These are phyloP conservation scores for Sphaerophoria taeniata DNA, from an alignment of 2,888 invertebrate genomes.

Conservation along the genomic window DNA sequence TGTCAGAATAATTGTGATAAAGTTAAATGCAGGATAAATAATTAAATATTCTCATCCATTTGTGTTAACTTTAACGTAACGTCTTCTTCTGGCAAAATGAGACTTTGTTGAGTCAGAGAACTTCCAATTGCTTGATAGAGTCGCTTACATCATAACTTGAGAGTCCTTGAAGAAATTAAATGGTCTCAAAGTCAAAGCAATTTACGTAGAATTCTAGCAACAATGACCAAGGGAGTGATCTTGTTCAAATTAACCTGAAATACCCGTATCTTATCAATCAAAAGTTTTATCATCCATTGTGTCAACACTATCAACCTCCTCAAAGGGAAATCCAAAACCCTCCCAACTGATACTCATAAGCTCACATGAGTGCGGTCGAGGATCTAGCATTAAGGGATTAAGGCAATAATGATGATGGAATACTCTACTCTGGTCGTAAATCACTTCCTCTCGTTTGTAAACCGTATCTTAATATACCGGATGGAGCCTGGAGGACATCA, in stretches of 20 bases:
- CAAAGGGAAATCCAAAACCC: background rate
- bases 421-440: constrained; percentile 35
- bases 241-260: constrained; percentile 1
- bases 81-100: background rate
- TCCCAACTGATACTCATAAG: constrained; percentile 14
- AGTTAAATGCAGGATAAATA: constrained; percentile 27
- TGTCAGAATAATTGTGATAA: constrained; percentile 60
- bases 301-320: constrained; percentile 37
- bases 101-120: constrained; percentile 10
- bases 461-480: constrained; percentile 1
- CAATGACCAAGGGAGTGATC: constrained; percentile 21
- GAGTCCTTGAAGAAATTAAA: constrained; percentile 52
- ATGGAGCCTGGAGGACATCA: background rate
- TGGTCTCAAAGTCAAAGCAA: constrained; percentile 4
- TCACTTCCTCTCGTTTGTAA: constrained; percentile 29
- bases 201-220: background rate
- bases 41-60: constrained; percentile 43
- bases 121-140: background rate
- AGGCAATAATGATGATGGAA: constrained; percentile 58
- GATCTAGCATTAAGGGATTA: constrained; percentile 46
- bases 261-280: constrained; percentile 32
- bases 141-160: constrained; percentile 42
- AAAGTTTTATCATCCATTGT: constrained; percentile 39
- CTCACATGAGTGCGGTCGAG: background rate
- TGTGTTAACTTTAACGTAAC: constrained; percentile 4